These are phyloP conservation scores for Sphaeramia orbicularis DNA, from an alignment of 2,797 vertebrate genomes.

Conservation along the genomic window DNA sequence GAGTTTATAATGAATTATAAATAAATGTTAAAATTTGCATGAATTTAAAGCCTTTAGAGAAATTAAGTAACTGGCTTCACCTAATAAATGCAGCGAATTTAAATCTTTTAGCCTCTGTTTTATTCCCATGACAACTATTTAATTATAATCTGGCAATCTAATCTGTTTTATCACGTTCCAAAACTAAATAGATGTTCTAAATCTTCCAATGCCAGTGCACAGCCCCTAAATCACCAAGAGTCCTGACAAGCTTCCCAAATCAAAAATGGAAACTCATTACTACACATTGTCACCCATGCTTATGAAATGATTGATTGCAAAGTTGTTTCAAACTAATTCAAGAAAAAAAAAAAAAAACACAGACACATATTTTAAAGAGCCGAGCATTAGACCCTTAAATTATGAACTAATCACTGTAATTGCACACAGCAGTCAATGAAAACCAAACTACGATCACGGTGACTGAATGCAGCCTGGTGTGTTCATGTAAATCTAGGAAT, in stretches of 20 bases:
- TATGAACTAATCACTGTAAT: slow-evolving; percentile 24
- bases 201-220: slow-evolving; percentile 47
- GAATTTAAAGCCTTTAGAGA: slow-evolving; percentile 19
- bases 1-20: too few species aligned
- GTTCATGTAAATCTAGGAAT: background rate
- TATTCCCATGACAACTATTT: slow-evolving; percentile 51
- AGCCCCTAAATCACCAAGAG: slow-evolving; percentile 28
- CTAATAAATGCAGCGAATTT: slow-evolving; percentile 32
- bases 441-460: background rate
- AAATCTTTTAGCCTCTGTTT: slow-evolving; percentile 47
- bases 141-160: slow-evolving; percentile 61
- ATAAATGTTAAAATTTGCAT: too few species aligned
- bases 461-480: background rate
- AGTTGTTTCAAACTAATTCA: slow-evolving; percentile 39
- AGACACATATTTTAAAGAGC: background rate
- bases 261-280: slow-evolving; percentile 55
- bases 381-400: background rate
- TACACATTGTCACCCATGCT: slow-evolving; percentile 28
- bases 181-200: slow-evolving; percentile 52
- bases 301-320: slow-evolving; percentile 42
- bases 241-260: slow-evolving; percentile 44
- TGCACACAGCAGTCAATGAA: background rate
- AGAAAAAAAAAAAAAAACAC: background rate
- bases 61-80: slow-evolving; percentile 31
- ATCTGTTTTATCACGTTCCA: slow-evolving; percentile 64